phyloP scores from a whole-genome alignment of 2,797 vertebrate genomes.

The Psittacula derbiana region DNA sequence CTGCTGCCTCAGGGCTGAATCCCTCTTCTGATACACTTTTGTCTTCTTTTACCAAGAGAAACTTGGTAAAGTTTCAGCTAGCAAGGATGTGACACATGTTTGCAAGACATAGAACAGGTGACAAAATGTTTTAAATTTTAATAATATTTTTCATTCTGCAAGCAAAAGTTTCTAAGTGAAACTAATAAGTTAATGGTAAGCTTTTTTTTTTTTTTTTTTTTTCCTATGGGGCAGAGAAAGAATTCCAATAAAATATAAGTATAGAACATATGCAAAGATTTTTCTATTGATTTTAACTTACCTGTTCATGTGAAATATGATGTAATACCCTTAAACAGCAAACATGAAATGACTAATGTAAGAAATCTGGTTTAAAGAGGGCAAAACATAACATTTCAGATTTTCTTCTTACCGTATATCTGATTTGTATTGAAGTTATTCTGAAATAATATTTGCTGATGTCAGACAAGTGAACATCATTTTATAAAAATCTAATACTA shows the following conservation, averaged over 20 bases:
- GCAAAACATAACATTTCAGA: neutral
- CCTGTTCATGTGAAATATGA: neutral
- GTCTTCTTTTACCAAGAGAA: neutral
- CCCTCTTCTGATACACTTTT: neutral
- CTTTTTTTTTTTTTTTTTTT: neutral
- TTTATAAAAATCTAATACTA: constrained; percentile 5
- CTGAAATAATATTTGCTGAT: neutral
- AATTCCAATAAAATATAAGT: neutral
- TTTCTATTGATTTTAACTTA: neutral
- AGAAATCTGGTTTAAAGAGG: neutral
- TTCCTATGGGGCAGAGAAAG: neutral
- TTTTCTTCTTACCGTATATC: neutral
- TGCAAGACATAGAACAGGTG: neutral
- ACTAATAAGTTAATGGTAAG: neutral
- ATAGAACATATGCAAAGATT: neutral
- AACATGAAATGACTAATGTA: neutral
- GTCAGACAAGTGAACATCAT: neutral
- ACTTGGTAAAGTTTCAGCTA: neutral
- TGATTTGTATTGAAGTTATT: neutral
- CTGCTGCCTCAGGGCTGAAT: neutral
- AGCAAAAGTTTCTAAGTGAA: neutral
- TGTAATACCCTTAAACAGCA: neutral
- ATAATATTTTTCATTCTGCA: neutral
- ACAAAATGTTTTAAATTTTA: neutral
- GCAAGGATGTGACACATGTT: neutral